Conservation (phyloP, 2,113 vertebrate species). For the Aspidoscelis tigris region DNA sequence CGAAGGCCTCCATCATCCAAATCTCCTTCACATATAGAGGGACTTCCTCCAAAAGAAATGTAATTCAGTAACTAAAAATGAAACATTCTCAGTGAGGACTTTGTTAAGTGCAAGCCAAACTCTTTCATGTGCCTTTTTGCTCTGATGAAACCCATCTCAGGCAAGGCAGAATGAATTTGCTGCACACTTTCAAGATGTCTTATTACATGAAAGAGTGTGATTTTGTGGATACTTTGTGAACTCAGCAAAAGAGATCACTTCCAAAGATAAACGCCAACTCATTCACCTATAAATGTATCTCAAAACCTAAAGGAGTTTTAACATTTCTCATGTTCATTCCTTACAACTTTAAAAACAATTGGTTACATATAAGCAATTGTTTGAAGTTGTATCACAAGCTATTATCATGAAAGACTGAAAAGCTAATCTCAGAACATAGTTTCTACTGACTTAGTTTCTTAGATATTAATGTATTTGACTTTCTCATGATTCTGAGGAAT, state of each 20-base stretch:
- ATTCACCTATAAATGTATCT: neutral
- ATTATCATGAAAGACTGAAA: conserved; percentile 15
- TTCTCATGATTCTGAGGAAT: conserved; percentile 64
- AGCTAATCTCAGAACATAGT: conserved; percentile 17
- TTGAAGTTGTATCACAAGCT: conserved; percentile 3
- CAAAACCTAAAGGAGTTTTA: neutral
- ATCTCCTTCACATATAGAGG: neutral
- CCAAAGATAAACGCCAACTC: conserved; percentile 19
- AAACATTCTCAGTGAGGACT: neutral
- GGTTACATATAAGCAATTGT: conserved; percentile 28
- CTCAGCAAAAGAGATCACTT: conserved; percentile 4
- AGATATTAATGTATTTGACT: conserved; percentile 45
- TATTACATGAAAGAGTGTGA: conserved; percentile 6
- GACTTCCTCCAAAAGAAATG: neutral
- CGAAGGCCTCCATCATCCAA: neutral
- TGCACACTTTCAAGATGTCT: conserved; percentile 28
- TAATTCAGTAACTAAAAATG: too few relatives aligned
- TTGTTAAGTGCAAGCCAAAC: conserved; percentile 18
- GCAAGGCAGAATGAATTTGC: neutral
- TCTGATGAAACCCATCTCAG: too few relatives aligned
- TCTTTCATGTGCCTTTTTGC: conserved; percentile 20
- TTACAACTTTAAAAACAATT: neutral
- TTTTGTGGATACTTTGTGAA: neutral
- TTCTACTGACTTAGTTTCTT: conserved; percentile 54
- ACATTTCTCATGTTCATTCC: neutral